Conservation (phyloP, 2,888 invertebrate species). For the Noctuana brunneofusca region DNA sequence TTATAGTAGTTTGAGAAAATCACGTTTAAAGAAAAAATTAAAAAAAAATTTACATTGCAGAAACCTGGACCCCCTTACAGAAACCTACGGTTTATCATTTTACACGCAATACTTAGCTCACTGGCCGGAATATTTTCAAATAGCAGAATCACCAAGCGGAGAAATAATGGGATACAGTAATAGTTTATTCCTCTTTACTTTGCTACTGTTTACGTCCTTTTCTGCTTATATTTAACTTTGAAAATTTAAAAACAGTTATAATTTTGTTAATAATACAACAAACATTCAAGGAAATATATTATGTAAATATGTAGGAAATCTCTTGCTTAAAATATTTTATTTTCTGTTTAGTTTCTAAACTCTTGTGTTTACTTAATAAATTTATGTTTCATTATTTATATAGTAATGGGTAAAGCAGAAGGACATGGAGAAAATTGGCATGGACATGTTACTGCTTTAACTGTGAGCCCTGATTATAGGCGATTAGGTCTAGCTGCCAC, state of each 20-base stretch:
- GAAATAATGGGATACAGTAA: conserved; percentile 99
- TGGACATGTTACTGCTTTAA: conserved; percentile 99
- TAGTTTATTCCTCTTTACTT: neutral
- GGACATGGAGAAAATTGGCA: conserved; percentile 98
- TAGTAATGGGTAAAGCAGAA: conserved; percentile 99
- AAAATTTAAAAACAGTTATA: neutral
- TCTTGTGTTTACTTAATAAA: neutral
- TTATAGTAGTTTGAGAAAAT: conserved; percentile 78
- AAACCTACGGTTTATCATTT: conserved; percentile 97
- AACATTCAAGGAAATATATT: too few relatives aligned
- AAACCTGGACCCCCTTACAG: conserved; percentile 97
- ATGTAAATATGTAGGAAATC: too few relatives aligned
- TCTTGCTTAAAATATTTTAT: too few relatives aligned
- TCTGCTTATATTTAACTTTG: neutral
- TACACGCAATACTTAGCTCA: conserved; percentile 98
- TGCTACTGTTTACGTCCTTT: neutral
- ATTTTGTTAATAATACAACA: too few relatives aligned
- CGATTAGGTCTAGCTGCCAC: conserved; percentile 95
- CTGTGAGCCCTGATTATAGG: conserved; percentile 97
- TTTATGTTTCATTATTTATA: conserved; percentile 46
- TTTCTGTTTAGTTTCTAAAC: too few relatives aligned
- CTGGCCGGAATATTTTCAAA: conserved; percentile 99
- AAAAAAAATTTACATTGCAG: conserved; percentile 77
- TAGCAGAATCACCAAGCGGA: conserved; percentile 97
- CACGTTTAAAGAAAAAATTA: neutral